Base-by-base conservation (phyloP, 2,888 invertebrate genomes). In the Sclerodermus sp. region DNA sequence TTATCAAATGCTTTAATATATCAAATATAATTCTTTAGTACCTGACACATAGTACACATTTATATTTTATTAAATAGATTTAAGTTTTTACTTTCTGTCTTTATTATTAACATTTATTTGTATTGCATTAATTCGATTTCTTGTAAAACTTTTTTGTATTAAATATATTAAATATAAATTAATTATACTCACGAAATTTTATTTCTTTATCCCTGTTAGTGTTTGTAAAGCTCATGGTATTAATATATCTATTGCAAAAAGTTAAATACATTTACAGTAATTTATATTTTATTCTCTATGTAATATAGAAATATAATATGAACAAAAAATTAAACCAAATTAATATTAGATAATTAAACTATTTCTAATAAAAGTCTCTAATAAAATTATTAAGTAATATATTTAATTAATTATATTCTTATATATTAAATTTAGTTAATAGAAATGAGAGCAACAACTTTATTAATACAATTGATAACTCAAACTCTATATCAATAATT, bases 1-100 rank as follows among this genome's bases (percentile, higher is more conserved):
- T 54, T 41, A 23, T 16, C 43, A 53, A 50, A 56, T 60, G 63
- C 63, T 65, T 64, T 65, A 65, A 58, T 42, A 55, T 43, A 55
- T 51, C 32, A 52, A 50, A 47, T n/a, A 55, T 57, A 64, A 57
- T 59, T 64, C 32, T 57, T 53, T 66, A 69, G 70, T 70, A 70
- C 70, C 70, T 70, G 70, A 70, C 61, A 52, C 53, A 62, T 47
- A 67, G 67, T 66, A 68, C 62, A 68, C 53, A 58, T 41, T 45
- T 45, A 41, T 59, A 59, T 49, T 49, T 57, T 59, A 56, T 34
- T 48, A 49, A 17, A 55, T 60, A 58, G 55, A 51, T 48, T 44
- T 67, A 60, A 57, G 51, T 57, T 39, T 23, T 23, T 23, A 23
- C 8, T 23, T n/a, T n/a, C n/a, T n/a, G n/a, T n/a, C n/a, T n/a